A percentile compares a stretch with the other conserved stretches of the same genome.
These are phyloP conservation scores for Paracentrotus lividus DNA, from an alignment of 53 echinoderm and acorn worm species.

Conservation along the genomic window DNA sequence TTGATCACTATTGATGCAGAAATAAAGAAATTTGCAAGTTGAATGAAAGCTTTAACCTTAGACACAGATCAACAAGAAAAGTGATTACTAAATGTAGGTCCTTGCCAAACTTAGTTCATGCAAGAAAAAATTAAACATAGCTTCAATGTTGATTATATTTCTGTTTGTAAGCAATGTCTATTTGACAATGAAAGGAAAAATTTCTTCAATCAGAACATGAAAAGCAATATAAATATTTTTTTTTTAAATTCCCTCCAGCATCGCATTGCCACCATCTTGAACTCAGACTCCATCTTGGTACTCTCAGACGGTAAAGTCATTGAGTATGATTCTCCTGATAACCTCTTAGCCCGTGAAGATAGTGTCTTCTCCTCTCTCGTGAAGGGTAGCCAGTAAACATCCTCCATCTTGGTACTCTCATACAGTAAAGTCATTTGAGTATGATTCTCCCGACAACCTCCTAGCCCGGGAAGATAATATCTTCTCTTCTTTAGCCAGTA, in stretches of 20 bases:
- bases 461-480: constrained; percentile 81
- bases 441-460: constrained; percentile 84
- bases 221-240: background rate
- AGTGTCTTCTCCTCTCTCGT: constrained; percentile 95
- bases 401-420: constrained; percentile 78
- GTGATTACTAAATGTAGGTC: too few relatives aligned
- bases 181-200: background rate
- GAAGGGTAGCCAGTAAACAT: constrained; percentile 76
- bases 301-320: constrained; percentile 84
- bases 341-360: constrained; percentile 79
- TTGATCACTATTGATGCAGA: too few relatives aligned
- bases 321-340: constrained; percentile 93
- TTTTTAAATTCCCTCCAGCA: constrained; percentile 71
- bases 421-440: constrained; percentile 83
- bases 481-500: constrained; percentile 79
- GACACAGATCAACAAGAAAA: too few relatives aligned
- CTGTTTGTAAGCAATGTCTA: background rate
- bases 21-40: too few relatives aligned
- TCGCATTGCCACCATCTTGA: constrained; percentile 90
- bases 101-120: too few relatives aligned
- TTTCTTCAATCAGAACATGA: background rate
- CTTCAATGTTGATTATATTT: background rate
- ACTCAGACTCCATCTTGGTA: constrained; percentile 93
- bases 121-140: background rate
- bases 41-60: too few relatives aligned